Conservation (phyloP, 1,140 invertebrate genomes). For the Drosophila melanogaster region Release_6_plus_ISO1_MT NC_004354.4:13078501-13079000, state of each 20-base stretch:
- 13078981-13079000: conserved; percentile 35
- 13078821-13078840: background rate
- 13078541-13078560: background rate
- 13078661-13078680: conserved; percentile 42
- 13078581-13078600: conserved; percentile 18
- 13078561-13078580: conserved; percentile 9
- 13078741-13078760: conserved; percentile 1
- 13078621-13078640: conserved; percentile 37
- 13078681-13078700: conserved; percentile 32
- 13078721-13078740: conserved; percentile 24
- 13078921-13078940: conserved; percentile 67
- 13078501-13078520: conserved; percentile 11
- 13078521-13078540: conserved; percentile 21
- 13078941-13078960: conserved; percentile 6
- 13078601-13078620: conserved; percentile 47
- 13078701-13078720: conserved; percentile 4
- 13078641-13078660: conserved; percentile 51
- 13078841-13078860: conserved; percentile 54
- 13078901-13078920: conserved; percentile 24
- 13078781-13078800: conserved; percentile 7
- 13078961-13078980: conserved; percentile 5
- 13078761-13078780: background rate
- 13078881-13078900: background rate
- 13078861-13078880: conserved; percentile 9
- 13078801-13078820: conserved; percentile 4